These are phyloP conservation scores for Drosophila pandora DNA, from an alignment of 1,140 invertebrate genomes.

Conservation along the genomic window DNA sequence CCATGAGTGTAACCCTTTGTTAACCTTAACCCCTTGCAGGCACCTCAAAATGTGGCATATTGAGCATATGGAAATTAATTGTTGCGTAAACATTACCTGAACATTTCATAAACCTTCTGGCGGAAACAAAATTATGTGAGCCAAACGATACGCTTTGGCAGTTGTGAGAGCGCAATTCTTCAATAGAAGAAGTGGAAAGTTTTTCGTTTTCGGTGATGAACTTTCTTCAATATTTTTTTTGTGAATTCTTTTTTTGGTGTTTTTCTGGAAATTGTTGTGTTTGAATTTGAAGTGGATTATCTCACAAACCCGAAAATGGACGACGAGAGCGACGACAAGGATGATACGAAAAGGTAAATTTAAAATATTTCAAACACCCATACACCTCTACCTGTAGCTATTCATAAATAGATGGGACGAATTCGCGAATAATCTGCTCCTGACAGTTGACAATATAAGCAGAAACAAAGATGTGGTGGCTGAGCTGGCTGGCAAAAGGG, in stretches of 20 bases:
- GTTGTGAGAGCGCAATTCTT: slow-evolving; percentile 27
- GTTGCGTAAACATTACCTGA: slow-evolving; percentile 64
- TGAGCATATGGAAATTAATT: slow-evolving; percentile 58
- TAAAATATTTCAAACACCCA: slow-evolving; percentile 8
- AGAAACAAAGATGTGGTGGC: slow-evolving; percentile 11
- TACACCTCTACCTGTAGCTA: slow-evolving; percentile 16
- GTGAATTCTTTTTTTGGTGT: slow-evolving; percentile 6
- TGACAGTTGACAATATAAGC: slow-evolving; percentile 59
- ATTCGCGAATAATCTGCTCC: slow-evolving; percentile 36
- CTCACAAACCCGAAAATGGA: slow-evolving; percentile 84
- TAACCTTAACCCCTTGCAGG: slow-evolving; percentile 23
- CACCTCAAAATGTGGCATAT: slow-evolving; percentile 63
- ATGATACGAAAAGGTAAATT: slow-evolving; percentile 88
- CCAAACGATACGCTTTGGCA: slow-evolving; percentile 11
- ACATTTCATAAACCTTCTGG: slow-evolving; percentile 5
- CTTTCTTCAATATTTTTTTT: slow-evolving; percentile 7
- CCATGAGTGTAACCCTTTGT: neutral
- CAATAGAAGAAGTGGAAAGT: slow-evolving; percentile 16
- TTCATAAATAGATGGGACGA: slow-evolving; percentile 48
- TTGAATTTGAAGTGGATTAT: slow-evolving; percentile 59
- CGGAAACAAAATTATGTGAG: slow-evolving; percentile 49
- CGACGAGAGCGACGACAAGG: slow-evolving; percentile 88
- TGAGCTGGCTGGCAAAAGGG: neutral
- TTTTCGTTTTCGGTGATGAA: neutral
- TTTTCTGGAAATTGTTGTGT: slow-evolving; percentile 14